Evolutionary conservation across 2,888 invertebrate species (phyloP).

Genomic region (Girardia tigrina): DNA sequence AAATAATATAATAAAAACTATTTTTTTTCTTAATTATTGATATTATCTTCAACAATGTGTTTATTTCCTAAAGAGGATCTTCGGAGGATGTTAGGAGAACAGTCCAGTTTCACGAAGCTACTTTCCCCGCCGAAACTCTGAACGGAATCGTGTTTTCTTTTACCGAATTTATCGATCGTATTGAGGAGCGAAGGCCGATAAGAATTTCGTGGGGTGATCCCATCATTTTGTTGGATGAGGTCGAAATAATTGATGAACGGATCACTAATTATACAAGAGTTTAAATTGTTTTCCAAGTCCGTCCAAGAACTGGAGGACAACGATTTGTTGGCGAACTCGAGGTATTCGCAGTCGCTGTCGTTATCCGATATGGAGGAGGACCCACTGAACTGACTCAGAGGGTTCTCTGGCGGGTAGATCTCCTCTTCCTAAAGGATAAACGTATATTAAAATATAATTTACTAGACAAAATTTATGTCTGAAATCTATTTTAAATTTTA

Average conservation of each 20-base stretch:
- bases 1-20: too few species aligned
- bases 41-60: too few species aligned
- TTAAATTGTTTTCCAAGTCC: constrained; percentile 8
- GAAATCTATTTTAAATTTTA: too few species aligned
- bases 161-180: not conserved
- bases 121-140: not conserved
- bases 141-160: not conserved
- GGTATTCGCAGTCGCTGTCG: not conserved
- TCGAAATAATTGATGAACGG: not conserved
- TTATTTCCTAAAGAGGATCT: constrained; percentile 11
- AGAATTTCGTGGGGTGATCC: not conserved
- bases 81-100: not conserved
- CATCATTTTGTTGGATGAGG: not conserved
- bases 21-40: too few species aligned
- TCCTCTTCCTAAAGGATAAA: constrained; percentile 14
- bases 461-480: too few species aligned
- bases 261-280: constrained; percentile 9
- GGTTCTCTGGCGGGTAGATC: not conserved
- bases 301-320: not conserved
- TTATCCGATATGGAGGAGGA: not conserved
- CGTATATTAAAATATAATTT: too few species aligned
- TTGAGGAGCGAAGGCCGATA: not conserved
- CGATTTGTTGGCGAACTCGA: not conserved
- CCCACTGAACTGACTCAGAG: not conserved
- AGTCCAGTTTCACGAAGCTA: not conserved